Percentiles rank a stretch among this genome's conserved stretches.
Evolutionary conservation across 2,113 vertebrate genomes (phyloP).

Genomic region (Lagenorhynchus albirostris): DNA sequence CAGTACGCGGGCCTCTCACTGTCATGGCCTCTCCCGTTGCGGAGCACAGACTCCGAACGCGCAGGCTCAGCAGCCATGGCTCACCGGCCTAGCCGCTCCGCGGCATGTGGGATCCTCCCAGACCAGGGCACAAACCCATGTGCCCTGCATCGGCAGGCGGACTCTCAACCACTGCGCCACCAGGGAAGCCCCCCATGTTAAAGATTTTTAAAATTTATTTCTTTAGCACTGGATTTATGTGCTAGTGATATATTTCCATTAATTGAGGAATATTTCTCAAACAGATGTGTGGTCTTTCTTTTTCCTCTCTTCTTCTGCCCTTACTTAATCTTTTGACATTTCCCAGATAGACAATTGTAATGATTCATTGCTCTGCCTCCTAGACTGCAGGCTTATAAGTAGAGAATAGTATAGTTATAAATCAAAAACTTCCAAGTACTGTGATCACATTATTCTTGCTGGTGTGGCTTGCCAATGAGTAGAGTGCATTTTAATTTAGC

Average conservation of each 20-base stretch:
- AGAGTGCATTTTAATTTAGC: constrained; percentile 72
- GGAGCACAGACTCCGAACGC: too few relatives aligned
- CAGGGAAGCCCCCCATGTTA: not conserved
- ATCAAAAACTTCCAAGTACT: constrained; percentile 63
- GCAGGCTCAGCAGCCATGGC: too few relatives aligned
- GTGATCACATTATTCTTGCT: constrained; percentile 66
- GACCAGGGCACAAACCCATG: too few relatives aligned
- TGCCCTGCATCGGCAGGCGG: too few relatives aligned
- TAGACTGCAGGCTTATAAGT: constrained; percentile 50
- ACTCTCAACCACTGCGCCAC: too few relatives aligned
- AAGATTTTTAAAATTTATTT: constrained; percentile 42
- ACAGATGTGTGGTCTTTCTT: constrained; percentile 25
- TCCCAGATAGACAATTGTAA: constrained; percentile 66
- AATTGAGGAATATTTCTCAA: constrained; percentile 32
- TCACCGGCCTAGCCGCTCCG: too few relatives aligned
- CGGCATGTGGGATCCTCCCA: too few relatives aligned
- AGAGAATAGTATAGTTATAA: constrained; percentile 64
- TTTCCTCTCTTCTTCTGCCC: constrained; percentile 44
- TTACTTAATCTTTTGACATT: constrained; percentile 69
- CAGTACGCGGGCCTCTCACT: too few relatives aligned
- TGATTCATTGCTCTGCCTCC: constrained; percentile 69
- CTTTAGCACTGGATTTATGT: constrained; percentile 2
- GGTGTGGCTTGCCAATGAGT: constrained; percentile 61
- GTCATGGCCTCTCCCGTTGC: too few relatives aligned
- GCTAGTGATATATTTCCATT: constrained; percentile 16